phyloP scores from a whole-genome alignment of 2,888 invertebrate genomes.

The Melanotus villosus region DNA sequence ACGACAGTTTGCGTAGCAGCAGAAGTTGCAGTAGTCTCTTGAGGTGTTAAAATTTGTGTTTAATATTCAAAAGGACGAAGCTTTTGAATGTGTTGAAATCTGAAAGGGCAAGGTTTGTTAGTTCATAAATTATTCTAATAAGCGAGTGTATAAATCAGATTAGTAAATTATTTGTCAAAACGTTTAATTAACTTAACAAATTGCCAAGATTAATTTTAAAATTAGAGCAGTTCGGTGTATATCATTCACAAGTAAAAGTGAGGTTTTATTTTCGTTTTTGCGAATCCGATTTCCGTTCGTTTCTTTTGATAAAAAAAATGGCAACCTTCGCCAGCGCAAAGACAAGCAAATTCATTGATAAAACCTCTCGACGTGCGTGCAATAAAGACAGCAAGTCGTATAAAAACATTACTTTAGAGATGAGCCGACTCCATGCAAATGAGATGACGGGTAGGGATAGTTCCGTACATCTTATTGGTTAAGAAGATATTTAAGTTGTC shows the following conservation, averaged over 20 bases:
- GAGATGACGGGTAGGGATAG: constrained; percentile 44
- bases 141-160: constrained; percentile 16
- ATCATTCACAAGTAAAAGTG: constrained; percentile 2
- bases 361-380: constrained; percentile 30
- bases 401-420: constrained; percentile 46
- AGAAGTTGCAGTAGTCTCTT: too few relatives aligned
- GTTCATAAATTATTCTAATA: constrained; percentile 21
- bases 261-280: background rate
- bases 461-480: constrained; percentile 47
- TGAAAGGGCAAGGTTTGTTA: too few relatives aligned
- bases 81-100: too few relatives aligned
- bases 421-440: constrained; percentile 50
- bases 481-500: constrained; percentile 49
- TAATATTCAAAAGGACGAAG: too few relatives aligned
- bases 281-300: constrained; percentile 24
- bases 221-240: constrained; percentile 4
- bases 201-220: constrained; percentile 24
- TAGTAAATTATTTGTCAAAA: constrained; percentile 26
- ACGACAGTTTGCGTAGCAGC: too few relatives aligned
- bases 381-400: constrained; percentile 43
- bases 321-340: constrained; percentile 7
- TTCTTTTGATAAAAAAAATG: constrained; percentile 20
- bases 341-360: constrained; percentile 32
- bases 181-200: constrained; percentile 31
- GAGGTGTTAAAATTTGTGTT: too few relatives aligned